Conservation (phyloP, 2,888 invertebrate genomes). For the Nomada lathburiana region DNA sequence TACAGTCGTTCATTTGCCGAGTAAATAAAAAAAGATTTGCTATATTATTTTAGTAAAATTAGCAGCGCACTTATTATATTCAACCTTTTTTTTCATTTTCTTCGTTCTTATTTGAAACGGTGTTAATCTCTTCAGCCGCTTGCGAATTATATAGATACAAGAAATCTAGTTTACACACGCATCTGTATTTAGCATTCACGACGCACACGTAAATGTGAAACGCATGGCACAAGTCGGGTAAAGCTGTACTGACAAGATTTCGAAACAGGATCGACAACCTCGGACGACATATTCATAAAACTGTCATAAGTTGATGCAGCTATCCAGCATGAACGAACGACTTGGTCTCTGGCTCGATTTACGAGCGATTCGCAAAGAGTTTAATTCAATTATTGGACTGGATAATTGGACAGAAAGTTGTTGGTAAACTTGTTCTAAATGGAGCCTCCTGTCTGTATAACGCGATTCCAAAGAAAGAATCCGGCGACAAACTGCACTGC, state of each 20-base stretch:
- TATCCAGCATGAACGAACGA: not conserved
- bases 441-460: not conserved
- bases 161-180: not conserved
- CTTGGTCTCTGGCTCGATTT: conserved; percentile 4
- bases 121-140: too few species aligned
- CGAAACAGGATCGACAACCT: conserved; percentile 38
- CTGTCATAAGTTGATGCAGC: conserved; percentile 8
- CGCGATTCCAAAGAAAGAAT: not conserved
- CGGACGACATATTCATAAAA: conserved; percentile 20
- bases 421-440: not conserved
- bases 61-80: too few species aligned
- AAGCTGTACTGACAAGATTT: not conserved
- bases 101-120: too few species aligned
- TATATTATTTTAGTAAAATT: too few species aligned
- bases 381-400: conserved; percentile 12
- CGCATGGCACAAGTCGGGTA: not conserved
- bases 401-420: not conserved
- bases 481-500: too few species aligned
- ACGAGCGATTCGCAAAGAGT: not conserved
- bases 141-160: not conserved
- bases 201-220: not conserved
- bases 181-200: not conserved
- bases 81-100: too few species aligned
- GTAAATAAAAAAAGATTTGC: too few species aligned
- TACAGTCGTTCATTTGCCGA: too few species aligned